Base-by-base conservation (phyloP, 2,797 vertebrate genomes). In the Xerus rutilus region DNA sequence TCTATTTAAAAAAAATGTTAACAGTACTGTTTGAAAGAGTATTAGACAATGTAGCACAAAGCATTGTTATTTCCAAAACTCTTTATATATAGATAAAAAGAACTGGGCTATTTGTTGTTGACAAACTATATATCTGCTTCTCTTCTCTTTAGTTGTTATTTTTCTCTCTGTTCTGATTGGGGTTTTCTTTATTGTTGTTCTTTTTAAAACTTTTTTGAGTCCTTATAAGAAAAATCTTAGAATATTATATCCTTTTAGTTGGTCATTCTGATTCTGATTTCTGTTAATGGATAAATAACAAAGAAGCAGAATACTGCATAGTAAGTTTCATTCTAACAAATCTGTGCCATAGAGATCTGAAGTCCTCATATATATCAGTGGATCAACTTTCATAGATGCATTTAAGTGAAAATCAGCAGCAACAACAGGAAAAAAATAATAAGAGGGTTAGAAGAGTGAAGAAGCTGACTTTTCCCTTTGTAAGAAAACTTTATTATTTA, bases 341-440 rank as follows among this genome's bases (percentile, higher is more conserved):
- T n/a, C 39, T 96, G 0, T 86, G 30, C n/a, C 45, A 21, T 70
- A 79, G 52, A 57, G 76, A 7, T 95, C 69, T 91, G 65, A 86
- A 81, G 70, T 94, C 70, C 20, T 92, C 49, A 32, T 92, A 74
- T 65, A 92, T 96, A 72, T 89, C 81, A 87, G 28, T 65, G 43
- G 69, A 54, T 64, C 86, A 78, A 93, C 47, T 86, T 13, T 7
- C 7, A 28, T 77, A 79, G 59, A 74, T 82, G 18, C 32, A 45
- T 85, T 35, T 91, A 88, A 93, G 45, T 49, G 62, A n/a, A 35
- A 87, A 67, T 25, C 39, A 64, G 13, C 23, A 82, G n/a, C 23
- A 57, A 11, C 35, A 81, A 59, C 39, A 82, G 32, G 64, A 43
- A 39, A 43, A 45, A 83, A 32, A 83, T 62, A 21, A 54, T 30